Conservation (phyloP, 1,140 invertebrate genomes). For the Anagrus nilaparvatae region DNA sequence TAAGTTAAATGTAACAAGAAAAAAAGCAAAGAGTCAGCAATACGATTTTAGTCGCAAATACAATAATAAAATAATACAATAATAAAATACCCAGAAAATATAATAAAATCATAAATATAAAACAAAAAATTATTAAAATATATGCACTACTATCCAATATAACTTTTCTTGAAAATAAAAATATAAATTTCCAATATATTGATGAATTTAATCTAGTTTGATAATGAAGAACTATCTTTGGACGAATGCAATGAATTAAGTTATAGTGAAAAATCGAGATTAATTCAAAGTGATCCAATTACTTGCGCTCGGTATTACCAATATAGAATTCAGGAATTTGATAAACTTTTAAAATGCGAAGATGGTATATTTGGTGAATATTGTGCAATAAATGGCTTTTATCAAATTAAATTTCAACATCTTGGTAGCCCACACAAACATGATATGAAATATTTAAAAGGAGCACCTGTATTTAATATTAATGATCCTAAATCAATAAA, state of each 20-base stretch:
- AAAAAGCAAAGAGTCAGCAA: no score
- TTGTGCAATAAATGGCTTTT: constrained; percentile 20
- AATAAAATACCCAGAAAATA: no score
- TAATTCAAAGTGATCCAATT: constrained; percentile 15
- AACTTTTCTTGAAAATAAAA: no score
- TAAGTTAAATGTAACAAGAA: no score
- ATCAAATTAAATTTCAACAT: constrained; percentile 39
- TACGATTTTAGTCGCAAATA: no score
- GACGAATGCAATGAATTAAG: constrained; percentile 7
- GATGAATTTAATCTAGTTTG: no score
- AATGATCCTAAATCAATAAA: constrained; percentile 14
- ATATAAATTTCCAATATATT: no score
- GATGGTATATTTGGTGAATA: constrained; percentile 14
- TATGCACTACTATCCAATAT: no score
- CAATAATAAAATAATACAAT: no score
- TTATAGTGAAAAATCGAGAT: constrained; percentile 14
- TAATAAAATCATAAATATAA: no score
- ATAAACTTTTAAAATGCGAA: constrained; percentile 9
- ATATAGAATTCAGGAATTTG: constrained; percentile 10
- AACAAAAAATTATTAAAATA: no score
- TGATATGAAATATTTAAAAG: constrained; percentile 22
- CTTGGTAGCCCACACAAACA: constrained; percentile 31
- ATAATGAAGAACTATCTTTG: no score
- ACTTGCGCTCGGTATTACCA: constrained; percentile 19
- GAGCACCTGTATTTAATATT: constrained; percentile 19